Percentiles rank a stretch among this genome's conserved stretches.
These are phyloP conservation scores for Argyresthia goedartella DNA, from an alignment of 2,888 invertebrate genomes.

Conservation along the genomic window DNA sequence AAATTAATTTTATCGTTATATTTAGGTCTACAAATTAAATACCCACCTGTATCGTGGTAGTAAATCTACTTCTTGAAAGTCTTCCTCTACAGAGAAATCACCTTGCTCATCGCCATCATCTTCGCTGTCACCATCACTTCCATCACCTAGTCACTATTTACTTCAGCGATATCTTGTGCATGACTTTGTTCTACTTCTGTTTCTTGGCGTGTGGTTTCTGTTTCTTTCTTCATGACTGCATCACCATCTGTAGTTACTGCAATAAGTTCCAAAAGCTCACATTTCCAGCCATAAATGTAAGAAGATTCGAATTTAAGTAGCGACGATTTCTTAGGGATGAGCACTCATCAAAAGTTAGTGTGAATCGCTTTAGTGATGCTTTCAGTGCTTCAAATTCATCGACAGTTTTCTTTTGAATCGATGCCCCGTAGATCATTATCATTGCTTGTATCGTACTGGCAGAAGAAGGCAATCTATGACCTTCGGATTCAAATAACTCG, in stretches of 20 bases:
- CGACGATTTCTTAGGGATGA: not conserved
- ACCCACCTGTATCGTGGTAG: constrained; percentile 5
- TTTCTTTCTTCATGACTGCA: constrained; percentile 7
- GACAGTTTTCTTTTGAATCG: not conserved
- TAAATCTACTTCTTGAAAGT: constrained; percentile 6
- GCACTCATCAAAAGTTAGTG: not conserved
- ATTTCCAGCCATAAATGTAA: not conserved
- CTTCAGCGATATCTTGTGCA: too few relatives aligned
- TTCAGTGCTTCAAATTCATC: not conserved
- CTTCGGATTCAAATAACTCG: not conserved
- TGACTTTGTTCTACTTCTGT: not conserved
- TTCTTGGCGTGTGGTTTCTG: too few relatives aligned
- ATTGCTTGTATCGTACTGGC: not conserved
- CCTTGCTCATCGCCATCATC: constrained; percentile 7
- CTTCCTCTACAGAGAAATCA: constrained; percentile 6
- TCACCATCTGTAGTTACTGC: constrained; percentile 6
- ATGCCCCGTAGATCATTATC: not conserved
- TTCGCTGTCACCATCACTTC: constrained; percentile 4
- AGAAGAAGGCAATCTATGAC: not conserved
- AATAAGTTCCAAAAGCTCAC: not conserved
- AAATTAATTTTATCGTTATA: too few relatives aligned
- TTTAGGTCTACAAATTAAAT: too few relatives aligned
- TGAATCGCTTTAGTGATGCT: not conserved
- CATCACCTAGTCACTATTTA: constrained; percentile 2
- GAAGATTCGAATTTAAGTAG: not conserved